phyloP scores from a whole-genome alignment of 2,888 invertebrate species.

The Colostygia pectinataria region DNA sequence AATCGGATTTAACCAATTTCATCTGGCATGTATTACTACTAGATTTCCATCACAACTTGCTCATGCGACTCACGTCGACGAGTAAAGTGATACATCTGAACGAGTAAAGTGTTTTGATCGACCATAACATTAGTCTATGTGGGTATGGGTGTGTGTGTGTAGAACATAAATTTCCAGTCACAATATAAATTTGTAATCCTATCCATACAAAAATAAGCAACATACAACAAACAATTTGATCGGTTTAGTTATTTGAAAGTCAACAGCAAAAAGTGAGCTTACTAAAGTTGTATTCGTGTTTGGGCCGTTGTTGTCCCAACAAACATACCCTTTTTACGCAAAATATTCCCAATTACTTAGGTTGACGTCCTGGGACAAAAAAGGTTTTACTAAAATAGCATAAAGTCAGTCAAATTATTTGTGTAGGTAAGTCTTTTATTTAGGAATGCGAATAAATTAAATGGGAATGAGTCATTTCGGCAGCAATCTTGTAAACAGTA shows the following conservation, averaged over 20 bases:
- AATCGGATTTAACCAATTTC: no score
- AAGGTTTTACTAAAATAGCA: conserved; percentile 31
- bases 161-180: neutral
- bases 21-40: no score
- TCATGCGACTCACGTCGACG: no score
- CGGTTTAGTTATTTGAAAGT: conserved; percentile 24
- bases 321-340: conserved; percentile 38
- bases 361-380: conserved; percentile 30
- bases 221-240: conserved; percentile 25
- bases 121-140: no score
- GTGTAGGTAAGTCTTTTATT: conserved; percentile 4
- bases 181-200: neutral
- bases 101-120: no score
- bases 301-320: conserved; percentile 26
- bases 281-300: conserved; percentile 24
- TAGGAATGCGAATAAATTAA: conserved; percentile 10
- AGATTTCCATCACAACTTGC: no score
- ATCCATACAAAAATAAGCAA: conserved; percentile 25
- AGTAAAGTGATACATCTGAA: no score
- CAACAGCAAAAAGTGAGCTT: conserved; percentile 33
- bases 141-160: no score
- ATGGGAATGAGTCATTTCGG: conserved; percentile 2
- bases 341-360: conserved; percentile 37
- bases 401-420: conserved; percentile 26
- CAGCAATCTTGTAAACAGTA: neutral